These are phyloP conservation scores for Amphiprion percula DNA, from an alignment of 2,113 vertebrate species.

Conservation along the genomic window DNA sequence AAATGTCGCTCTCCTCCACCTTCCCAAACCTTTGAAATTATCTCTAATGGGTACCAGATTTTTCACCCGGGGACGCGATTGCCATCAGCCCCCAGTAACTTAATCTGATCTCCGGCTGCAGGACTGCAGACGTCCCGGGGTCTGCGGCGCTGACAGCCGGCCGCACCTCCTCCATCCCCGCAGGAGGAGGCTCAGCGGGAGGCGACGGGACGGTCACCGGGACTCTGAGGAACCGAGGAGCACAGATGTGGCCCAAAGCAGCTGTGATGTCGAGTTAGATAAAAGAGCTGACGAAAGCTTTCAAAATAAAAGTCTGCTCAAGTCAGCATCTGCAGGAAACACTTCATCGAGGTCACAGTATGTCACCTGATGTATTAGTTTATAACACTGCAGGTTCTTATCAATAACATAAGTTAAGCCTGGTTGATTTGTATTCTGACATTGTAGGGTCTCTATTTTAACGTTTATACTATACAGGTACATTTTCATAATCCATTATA, in stretches of 20 bases:
- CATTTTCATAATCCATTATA: no score
- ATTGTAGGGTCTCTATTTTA: no score
- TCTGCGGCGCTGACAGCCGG: slow-evolving; percentile 52
- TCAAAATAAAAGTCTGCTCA: slow-evolving; percentile 43
- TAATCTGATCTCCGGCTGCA: slow-evolving; percentile 76
- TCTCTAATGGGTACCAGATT: slow-evolving; percentile 80
- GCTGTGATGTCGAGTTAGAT: background rate
- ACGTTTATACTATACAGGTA: no score
- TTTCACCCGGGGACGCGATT: slow-evolving; percentile 69
- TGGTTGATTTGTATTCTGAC: no score
- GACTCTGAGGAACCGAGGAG: background rate
- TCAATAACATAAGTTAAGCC: no score
- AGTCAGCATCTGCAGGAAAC: no score
- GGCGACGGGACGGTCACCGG: slow-evolving; percentile 14
- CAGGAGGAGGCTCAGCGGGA: slow-evolving; percentile 18
- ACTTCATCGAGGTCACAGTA: no score
- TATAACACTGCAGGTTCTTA: no score
- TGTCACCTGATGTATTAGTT: no score
- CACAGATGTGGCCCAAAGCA: background rate
- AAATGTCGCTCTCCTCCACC: slow-evolving; percentile 45
- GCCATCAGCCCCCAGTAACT: slow-evolving; percentile 72
- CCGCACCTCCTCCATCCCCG: slow-evolving; percentile 40
- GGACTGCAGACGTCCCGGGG: slow-evolving; percentile 57
- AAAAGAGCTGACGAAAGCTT: background rate
- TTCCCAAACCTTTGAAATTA: slow-evolving; percentile 65